Evolutionary conservation across 2,113 vertebrate genomes (phyloP).

Genomic region (Onychostoma macrolepis): DNA sequence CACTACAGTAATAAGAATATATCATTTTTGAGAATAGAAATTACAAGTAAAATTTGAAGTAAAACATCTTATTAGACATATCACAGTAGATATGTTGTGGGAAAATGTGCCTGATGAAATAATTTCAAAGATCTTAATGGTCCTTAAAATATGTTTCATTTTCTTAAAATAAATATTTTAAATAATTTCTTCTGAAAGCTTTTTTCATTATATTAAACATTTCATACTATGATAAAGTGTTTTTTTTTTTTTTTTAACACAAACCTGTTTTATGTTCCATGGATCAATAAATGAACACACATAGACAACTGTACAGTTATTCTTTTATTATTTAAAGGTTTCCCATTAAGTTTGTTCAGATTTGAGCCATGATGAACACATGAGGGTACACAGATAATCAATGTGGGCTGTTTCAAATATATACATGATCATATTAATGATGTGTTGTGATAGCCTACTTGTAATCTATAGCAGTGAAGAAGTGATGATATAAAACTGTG

Average conservation of each 20-base stretch:
- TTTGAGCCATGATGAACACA: background rate
- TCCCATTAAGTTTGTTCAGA: background rate
- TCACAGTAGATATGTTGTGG: background rate
- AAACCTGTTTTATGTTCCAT: background rate
- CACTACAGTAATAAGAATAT: background rate
- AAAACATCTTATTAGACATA: background rate
- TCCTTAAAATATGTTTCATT: too few relatives aligned
- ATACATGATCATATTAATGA: background rate
- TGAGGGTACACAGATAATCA: background rate
- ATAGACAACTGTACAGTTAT: background rate
- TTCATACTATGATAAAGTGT: too few relatives aligned
- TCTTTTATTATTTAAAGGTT: background rate
- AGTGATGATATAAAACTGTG: background rate
- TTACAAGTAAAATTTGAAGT: background rate
- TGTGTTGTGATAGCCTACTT: background rate
- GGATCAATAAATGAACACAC: background rate
- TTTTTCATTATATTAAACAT: too few relatives aligned
- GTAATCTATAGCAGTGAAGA: background rate
- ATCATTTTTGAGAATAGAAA: too few relatives aligned
- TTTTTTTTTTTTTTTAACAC: too few relatives aligned
- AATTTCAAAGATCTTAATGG: too few relatives aligned
- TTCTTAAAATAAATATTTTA: too few relatives aligned
- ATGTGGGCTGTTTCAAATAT: background rate
- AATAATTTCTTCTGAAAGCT: too few relatives aligned
- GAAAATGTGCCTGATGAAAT: too few relatives aligned